Percentiles rank a stretch among this genome's conserved stretches.
Conservation (phyloP, 2,797 vertebrate genomes). For the Poeciliopsis presidionis region DNA sequence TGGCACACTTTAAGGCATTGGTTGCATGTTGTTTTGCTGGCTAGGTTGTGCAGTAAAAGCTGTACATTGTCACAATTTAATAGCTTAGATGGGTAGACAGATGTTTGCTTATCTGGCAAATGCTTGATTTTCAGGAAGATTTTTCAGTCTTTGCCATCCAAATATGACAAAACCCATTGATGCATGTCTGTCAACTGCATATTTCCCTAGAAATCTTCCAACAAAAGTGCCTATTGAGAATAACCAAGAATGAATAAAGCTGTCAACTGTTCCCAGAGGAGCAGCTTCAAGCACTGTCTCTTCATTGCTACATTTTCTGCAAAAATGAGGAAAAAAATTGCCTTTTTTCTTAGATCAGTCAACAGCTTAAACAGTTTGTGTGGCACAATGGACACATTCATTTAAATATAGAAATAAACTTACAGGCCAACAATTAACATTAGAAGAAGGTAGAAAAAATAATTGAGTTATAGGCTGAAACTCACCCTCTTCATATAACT, state of each 20-base stretch:
- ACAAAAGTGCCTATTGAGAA: conserved; percentile 50
- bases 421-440: conserved; percentile 28
- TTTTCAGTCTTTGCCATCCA: conserved; percentile 45
- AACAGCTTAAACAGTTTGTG: conserved; percentile 16
- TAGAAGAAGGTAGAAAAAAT: background rate
- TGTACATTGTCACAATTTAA: background rate
- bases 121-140: conserved; percentile 45
- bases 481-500: background rate
- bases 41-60: background rate
- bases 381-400: conserved; percentile 24
- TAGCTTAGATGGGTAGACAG: conserved; percentile 1
- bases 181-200: conserved; percentile 66
- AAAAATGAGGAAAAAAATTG: conserved; percentile 24
- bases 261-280: conserved; percentile 66
- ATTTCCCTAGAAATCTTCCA: conserved; percentile 56
- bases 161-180: conserved; percentile 64
- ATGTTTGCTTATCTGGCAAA: conserved; percentile 25
- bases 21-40: background rate
- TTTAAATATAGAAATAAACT: conserved; percentile 32
- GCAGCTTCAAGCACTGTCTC: conserved; percentile 39
- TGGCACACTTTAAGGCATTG: background rate
- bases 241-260: conserved; percentile 63
- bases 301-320: conserved; percentile 41
- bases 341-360: conserved; percentile 24
- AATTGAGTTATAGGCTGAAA: background rate